Percentiles rank a stretch among this genome's conserved stretches.
Conservation (phyloP, 2,888 invertebrate genomes). For the Macrosoma leucophasiata region DNA sequence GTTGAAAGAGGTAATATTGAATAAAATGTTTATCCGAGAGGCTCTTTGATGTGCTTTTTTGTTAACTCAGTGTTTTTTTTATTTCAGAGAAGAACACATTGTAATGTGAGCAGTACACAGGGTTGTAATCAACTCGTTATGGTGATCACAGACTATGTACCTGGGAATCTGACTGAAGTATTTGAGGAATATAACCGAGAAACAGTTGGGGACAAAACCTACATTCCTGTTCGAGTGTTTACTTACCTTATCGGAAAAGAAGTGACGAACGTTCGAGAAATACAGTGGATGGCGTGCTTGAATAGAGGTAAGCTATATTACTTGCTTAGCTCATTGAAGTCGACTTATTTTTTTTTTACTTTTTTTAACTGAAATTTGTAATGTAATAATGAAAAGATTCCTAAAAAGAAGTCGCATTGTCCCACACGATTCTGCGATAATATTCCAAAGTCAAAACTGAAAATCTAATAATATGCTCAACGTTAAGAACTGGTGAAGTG, state of each 20-base stretch:
- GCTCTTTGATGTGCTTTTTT: too few relatives aligned
- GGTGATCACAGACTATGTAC: conserved; percentile 96
- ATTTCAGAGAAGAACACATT: conserved; percentile 44
- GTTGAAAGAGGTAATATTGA: conserved; percentile 81
- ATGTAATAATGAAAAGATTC: too few relatives aligned
- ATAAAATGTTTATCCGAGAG: too few relatives aligned
- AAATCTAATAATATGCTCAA: too few relatives aligned
- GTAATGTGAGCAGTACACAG: conserved; percentile 56
- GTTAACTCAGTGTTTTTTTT: not conserved
- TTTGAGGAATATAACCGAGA: conserved; percentile 88
- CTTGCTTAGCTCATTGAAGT: too few relatives aligned
- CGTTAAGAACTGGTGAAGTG: too few relatives aligned
- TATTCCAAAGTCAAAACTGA: too few relatives aligned
- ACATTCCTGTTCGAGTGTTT: conserved; percentile 92
- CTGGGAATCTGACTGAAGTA: conserved; percentile 89
- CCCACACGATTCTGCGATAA: too few relatives aligned
- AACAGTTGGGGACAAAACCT: conserved; percentile 74
- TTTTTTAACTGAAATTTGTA: too few relatives aligned
- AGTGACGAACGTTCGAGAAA: conserved; percentile 91
- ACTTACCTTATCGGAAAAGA: conserved; percentile 97
- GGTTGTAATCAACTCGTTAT: conserved; percentile 97
- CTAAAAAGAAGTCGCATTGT: too few relatives aligned
- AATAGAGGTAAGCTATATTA: conserved; percentile 91
- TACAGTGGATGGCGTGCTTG: conserved; percentile 95
- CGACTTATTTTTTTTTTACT: too few relatives aligned